Evolutionary conservation across 2,888 invertebrate genomes (phyloP).

Genomic region (Rhagophthalmus giganteus): DNA sequence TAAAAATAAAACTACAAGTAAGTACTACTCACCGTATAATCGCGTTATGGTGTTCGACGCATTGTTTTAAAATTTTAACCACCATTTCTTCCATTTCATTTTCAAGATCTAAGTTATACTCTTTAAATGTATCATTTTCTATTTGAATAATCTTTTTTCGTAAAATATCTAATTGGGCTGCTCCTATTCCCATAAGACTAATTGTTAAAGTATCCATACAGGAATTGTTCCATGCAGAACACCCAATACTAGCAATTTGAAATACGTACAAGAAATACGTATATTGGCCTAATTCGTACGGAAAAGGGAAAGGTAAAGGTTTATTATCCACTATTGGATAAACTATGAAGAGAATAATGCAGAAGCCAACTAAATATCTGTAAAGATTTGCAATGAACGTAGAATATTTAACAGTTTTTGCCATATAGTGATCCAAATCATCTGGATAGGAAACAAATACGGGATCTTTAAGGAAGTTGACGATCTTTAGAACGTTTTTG

Average conservation of each 20-base stretch:
- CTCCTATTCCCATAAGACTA: slow-evolving; percentile 19
- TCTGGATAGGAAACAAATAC: slow-evolving; percentile 20
- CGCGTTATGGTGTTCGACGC: slow-evolving; percentile 20
- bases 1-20: no score
- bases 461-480: slow-evolving; percentile 15
- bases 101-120: background rate
- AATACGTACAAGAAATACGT: slow-evolving; percentile 18
- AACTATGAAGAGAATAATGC: slow-evolving; percentile 9
- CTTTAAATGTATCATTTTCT: background rate
- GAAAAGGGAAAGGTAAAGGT: slow-evolving; percentile 28
- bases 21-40: slow-evolving; percentile 16
- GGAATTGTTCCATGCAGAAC: slow-evolving; percentile 28
- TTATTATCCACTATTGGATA: slow-evolving; percentile 21
- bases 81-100: background rate
- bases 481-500: slow-evolving; percentile 7
- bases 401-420: slow-evolving; percentile 12
- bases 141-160: slow-evolving; percentile 8
- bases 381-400: slow-evolving; percentile 19
- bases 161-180: slow-evolving; percentile 24
- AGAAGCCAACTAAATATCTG: slow-evolving; percentile 6
- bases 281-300: slow-evolving; percentile 23
- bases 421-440: slow-evolving; percentile 20
- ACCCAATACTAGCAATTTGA: slow-evolving; percentile 12
- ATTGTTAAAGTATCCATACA: slow-evolving; percentile 19
- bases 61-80: slow-evolving; percentile 8